Evolutionary conservation across 2,888 invertebrate species (phyloP).

Genomic region (Meteorus colon): DNA sequence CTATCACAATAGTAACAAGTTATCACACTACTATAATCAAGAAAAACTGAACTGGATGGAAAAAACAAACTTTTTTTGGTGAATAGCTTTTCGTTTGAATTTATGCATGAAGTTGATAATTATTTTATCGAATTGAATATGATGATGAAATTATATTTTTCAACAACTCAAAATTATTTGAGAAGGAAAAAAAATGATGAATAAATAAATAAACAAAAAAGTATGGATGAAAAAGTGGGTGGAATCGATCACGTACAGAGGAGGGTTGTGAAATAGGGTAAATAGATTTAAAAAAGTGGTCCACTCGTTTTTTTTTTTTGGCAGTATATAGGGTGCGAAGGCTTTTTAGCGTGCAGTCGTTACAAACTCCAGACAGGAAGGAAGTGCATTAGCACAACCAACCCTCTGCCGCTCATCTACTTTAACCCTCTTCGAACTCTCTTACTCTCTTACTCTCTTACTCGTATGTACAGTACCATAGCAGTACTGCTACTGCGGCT

Average conservation of each 20-base stretch:
- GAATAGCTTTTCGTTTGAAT: too few relatives aligned
- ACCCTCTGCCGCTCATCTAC: constrained; percentile 46
- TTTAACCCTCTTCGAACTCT: constrained; percentile 33
- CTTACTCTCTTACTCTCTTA: constrained; percentile 3
- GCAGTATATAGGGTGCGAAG: constrained; percentile 26
- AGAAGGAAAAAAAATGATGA: not conserved
- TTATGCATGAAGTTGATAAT: too few relatives aligned
- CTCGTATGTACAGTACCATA: not conserved
- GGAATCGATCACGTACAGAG: constrained; percentile 33
- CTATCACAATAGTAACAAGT: too few relatives aligned
- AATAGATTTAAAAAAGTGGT: constrained; percentile 39
- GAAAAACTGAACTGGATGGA: too few relatives aligned
- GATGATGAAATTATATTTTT: too few relatives aligned
- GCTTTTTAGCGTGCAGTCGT: constrained; percentile 47
- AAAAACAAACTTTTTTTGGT: too few relatives aligned
- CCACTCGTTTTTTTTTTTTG: constrained; percentile 31
- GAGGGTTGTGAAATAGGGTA: constrained; percentile 32
- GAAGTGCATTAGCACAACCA: constrained; percentile 51
- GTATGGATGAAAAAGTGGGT: constrained; percentile 28
- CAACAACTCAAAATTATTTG: not conserved
- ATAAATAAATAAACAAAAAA: constrained; percentile 20
- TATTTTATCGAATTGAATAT: too few relatives aligned
- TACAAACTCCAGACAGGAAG: constrained; percentile 47
- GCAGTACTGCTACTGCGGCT: not conserved
- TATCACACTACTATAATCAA: too few relatives aligned